These are phyloP conservation scores for Lithophane semibrunnea DNA, from an alignment of 2,888 invertebrate species.

Conservation along the genomic window DNA sequence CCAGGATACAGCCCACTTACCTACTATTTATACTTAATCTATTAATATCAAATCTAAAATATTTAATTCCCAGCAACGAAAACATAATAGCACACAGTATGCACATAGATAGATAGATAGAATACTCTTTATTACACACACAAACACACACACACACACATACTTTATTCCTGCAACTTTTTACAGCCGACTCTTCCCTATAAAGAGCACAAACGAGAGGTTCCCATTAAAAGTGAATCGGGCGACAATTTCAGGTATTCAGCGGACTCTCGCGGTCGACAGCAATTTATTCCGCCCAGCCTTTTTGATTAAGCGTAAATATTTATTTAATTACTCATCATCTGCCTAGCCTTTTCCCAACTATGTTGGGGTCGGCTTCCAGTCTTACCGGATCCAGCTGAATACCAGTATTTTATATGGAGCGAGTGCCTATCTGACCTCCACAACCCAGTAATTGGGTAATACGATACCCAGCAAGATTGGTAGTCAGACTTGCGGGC, in stretches of 20 bases:
- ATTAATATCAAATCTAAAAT: background rate
- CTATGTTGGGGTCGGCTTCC: too few relatives aligned
- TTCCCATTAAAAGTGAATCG: constrained; percentile 57
- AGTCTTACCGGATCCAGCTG: too few relatives aligned
- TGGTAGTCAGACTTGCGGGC: too few relatives aligned
- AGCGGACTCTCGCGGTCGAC: constrained; percentile 14
- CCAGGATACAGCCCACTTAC: too few relatives aligned
- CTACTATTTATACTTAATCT: background rate
- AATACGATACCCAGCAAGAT: too few relatives aligned
- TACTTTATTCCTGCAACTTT: constrained; percentile 25
- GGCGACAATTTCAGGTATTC: constrained; percentile 52
- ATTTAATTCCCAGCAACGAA: background rate
- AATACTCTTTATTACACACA: too few relatives aligned
- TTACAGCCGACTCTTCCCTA: constrained; percentile 11
- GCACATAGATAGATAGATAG: background rate
- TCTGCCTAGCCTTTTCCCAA: too few relatives aligned
- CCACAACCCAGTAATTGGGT: too few relatives aligned
- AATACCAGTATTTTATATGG: too few relatives aligned
- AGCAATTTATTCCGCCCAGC: constrained; percentile 39
- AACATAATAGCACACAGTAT: constrained; percentile 3
- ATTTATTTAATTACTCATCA: constrained; percentile 24
- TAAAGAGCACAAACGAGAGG: constrained; percentile 50
- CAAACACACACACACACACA: too few relatives aligned
- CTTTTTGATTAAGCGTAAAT: constrained; percentile 44
- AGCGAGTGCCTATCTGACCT: too few relatives aligned